Evolutionary conservation across 2,113 vertebrate species (phyloP), one percentile per base, ranked within the genome.

Genomic region (Oostethus manadensis): DNA sequence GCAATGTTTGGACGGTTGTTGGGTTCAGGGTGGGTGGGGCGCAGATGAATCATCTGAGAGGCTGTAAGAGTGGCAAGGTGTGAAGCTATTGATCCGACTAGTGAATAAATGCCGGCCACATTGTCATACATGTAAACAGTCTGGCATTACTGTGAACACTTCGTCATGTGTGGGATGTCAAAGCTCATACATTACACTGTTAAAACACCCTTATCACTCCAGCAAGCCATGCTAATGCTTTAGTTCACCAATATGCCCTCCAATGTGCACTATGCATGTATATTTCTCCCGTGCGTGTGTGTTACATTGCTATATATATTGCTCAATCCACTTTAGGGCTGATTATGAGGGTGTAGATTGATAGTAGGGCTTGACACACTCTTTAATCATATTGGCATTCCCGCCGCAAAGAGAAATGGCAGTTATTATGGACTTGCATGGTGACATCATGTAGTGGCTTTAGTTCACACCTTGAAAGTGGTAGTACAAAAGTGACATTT

Each of bases 341-440:
- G 81, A 82, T 85, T 84, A 82, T 72, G 65, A 77, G 85, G 74
- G 71, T 56, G 58, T 26, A 76, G 82, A 88, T 86, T 88, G 84
- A 86, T 85, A 80, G 79, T 70, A 77, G 78, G 71, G 66, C 79
- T 71, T 53, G 78, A 76, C 78, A 76, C 16, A 11, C 68, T 65
- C 63, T 80, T 88, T 73, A 82, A 88, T 86, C 82, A 85, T 71
- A 74, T 62, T 72, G 79, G 60, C 73, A 69, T 74, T 78, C 17
- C 54, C 72, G 84, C 79, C 73, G 78, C 73, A 79, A 76, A 81
- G 78, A 80, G 78, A 86, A 77, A 81, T 82, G 79, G 57, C 79
- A 67, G 68, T 72, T 78, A 79, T 71, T 79, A 78, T 82, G 77
- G 80, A 79, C 80, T 71, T 81, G 77, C 66, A 33, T 10, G 58